Evolutionary conservation across 2,888 invertebrate genomes (phyloP).

Genomic region (Morpho helenor): DNA sequence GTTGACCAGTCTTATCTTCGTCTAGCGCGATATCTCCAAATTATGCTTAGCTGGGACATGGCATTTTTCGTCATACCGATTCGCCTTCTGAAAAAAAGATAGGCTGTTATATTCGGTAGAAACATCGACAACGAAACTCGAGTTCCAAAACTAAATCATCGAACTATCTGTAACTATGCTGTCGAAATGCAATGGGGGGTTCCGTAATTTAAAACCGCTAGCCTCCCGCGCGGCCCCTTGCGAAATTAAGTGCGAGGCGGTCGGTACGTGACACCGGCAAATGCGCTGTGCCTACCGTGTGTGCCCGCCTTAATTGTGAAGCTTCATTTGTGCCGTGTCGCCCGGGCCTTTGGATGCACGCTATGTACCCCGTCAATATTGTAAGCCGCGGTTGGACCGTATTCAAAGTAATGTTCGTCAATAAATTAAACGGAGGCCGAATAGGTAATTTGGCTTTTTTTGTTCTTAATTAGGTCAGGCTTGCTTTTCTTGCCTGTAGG

Average conservation of each 20-base stretch:
- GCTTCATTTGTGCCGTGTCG: slow-evolving; percentile 59
- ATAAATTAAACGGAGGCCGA: not conserved
- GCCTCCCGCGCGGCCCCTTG: slow-evolving; percentile 40
- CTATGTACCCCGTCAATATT: slow-evolving; percentile 19
- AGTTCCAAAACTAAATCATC: slow-evolving; percentile 30
- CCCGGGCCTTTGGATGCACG: slow-evolving; percentile 19
- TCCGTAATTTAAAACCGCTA: slow-evolving; percentile 73
- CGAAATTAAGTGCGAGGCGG: slow-evolving; percentile 73
- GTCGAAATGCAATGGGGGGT: slow-evolving; percentile 49
- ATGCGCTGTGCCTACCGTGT: slow-evolving; percentile 65
- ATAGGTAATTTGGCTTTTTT: no score
- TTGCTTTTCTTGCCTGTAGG: no score
- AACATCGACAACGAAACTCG: slow-evolving; percentile 11
- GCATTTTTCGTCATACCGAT: no score
- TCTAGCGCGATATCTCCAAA: no score
- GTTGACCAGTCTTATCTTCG: no score
- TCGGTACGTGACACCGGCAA: slow-evolving; percentile 73
- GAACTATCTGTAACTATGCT: slow-evolving; percentile 37
- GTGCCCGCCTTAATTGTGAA: slow-evolving; percentile 68
- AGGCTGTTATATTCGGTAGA: not conserved
- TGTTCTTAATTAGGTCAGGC: no score
- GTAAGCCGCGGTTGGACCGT: slow-evolving; percentile 9
- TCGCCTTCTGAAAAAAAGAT: no score
- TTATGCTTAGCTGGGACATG: no score
- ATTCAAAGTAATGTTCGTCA: slow-evolving; percentile 9